Evolutionary conservation across 2,888 invertebrate genomes (phyloP).

Genomic region (Spilarctia lutea): DNA sequence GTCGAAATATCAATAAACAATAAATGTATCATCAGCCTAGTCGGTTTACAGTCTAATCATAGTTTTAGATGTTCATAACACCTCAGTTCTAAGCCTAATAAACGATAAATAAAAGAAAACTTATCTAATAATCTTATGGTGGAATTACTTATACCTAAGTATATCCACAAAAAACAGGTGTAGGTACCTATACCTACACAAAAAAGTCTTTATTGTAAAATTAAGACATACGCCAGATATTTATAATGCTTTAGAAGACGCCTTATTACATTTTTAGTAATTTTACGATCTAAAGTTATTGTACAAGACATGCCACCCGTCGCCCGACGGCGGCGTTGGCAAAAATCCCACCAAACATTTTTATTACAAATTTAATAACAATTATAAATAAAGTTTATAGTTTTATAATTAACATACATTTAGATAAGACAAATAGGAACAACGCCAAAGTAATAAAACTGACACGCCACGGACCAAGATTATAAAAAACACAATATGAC

Average conservation of each 20-base stretch:
- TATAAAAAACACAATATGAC: conserved; percentile 54
- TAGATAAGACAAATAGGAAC: conserved; percentile 47
- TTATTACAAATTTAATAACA: conserved; percentile 35
- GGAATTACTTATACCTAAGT: too few species aligned
- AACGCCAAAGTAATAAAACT: conserved; percentile 50
- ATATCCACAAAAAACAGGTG: too few species aligned
- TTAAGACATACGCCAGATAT: not conserved
- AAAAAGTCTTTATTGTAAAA: not conserved
- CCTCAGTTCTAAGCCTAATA: not conserved
- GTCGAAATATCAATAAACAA: not conserved
- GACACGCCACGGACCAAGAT: conserved; percentile 38
- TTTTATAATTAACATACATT: conserved; percentile 53
- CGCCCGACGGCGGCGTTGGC: conserved; percentile 52
- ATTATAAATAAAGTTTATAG: conserved; percentile 48
- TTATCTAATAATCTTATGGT: not conserved
- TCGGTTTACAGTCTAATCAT: not conserved
- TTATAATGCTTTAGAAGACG: not conserved
- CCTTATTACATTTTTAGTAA: not conserved
- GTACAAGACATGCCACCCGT: conserved; percentile 11
- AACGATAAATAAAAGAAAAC: not conserved
- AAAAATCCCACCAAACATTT: conserved; percentile 32
- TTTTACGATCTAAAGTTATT: not conserved
- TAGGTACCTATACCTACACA: too few species aligned
- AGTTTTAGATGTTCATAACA: not conserved
- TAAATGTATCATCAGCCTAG: not conserved